These are phyloP conservation scores for Siniperca obscura DNA, from an alignment of 2,797 vertebrate species.

Conservation along the genomic window DNA sequence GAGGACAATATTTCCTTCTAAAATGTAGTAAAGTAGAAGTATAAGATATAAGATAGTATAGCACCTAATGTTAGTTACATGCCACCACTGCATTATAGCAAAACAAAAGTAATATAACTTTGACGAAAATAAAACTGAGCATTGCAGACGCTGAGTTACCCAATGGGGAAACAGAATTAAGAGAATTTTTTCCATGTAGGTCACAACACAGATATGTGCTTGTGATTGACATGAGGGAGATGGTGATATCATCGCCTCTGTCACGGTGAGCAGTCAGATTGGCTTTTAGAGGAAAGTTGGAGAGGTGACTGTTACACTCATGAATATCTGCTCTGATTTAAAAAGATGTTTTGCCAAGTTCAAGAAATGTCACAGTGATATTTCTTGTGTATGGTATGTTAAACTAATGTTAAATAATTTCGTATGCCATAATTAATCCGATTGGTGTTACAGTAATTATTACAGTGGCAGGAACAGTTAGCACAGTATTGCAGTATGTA, in stretches of 20 bases:
- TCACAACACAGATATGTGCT: background rate
- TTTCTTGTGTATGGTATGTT: background rate
- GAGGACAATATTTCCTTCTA: background rate
- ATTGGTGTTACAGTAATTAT: constrained; percentile 19
- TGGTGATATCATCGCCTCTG: constrained; percentile 23
- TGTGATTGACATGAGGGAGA: constrained; percentile 43
- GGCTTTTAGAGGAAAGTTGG: constrained; percentile 33
- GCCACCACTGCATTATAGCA: background rate
- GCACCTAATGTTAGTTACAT: background rate
- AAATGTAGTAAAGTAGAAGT: background rate
- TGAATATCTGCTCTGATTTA: constrained; percentile 13
- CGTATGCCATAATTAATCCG: constrained; percentile 17
- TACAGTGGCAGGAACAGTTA: constrained; percentile 17
- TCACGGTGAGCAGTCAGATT: constrained; percentile 29
- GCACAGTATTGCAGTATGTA: background rate
- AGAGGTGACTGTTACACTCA: constrained; percentile 15
- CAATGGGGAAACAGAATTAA: background rate
- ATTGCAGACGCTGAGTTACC: background rate
- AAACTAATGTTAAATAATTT: constrained; percentile 2
- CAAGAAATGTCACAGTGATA: background rate
- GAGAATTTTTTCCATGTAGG: background rate
- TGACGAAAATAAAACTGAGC: background rate
- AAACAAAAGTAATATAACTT: background rate
- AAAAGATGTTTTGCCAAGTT: background rate
- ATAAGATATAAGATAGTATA: background rate